Percentiles rank a stretch among this genome's conserved stretches.
Conservation (phyloP, 2,113 vertebrate species). For the Strix aluco region DNA sequence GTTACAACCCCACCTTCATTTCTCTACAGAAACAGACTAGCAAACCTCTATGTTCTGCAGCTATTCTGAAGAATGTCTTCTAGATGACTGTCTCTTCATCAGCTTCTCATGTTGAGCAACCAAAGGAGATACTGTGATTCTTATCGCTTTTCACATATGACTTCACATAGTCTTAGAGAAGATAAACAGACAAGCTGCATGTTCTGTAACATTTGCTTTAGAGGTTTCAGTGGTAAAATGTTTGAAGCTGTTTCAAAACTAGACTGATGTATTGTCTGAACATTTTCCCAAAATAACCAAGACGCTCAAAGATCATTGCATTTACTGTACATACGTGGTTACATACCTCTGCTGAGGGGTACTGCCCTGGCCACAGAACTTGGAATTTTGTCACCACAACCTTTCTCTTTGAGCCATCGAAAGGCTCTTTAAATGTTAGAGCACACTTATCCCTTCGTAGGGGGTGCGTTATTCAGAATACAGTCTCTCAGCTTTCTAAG, state of each 20-base stretch:
- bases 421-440: neutral
- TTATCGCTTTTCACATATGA: conserved; percentile 45
- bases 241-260: conserved; percentile 54
- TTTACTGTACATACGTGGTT: neutral
- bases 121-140: conserved; percentile 34
- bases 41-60: neutral
- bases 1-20: neutral
- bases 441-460: neutral
- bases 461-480: neutral
- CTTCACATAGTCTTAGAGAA: conserved; percentile 27
- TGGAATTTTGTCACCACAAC: neutral
- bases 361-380: neutral
- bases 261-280: conserved; percentile 33
- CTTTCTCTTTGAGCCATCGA: neutral
- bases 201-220: conserved; percentile 53
- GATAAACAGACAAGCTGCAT: conserved; percentile 35
- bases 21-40: neutral
- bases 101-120: conserved; percentile 49
- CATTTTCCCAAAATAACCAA: conserved; percentile 33
- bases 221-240: conserved; percentile 35
- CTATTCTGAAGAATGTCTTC: conserved; percentile 49
- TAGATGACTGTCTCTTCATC: conserved; percentile 44
- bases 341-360: neutral
- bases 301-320: neutral
- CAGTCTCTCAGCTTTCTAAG: neutral